Evolutionary conservation across 2,113 vertebrate genomes (phyloP).

Genomic region (Synchiropus splendidus): DNA sequence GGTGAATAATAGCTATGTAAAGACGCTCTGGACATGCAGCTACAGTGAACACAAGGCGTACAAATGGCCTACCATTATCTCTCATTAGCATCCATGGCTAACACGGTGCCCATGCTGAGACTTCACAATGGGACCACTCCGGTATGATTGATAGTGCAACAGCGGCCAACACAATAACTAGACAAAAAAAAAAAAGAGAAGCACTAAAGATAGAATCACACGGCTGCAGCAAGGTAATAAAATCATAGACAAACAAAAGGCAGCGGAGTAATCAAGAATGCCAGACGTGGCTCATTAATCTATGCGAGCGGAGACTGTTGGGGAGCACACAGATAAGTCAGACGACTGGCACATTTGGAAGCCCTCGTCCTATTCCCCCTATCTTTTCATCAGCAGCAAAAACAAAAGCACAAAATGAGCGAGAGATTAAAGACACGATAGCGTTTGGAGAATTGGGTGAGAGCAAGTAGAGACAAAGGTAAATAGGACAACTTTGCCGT

Average conservation of each 20-base stretch:
- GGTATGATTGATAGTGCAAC: constrained; percentile 53
- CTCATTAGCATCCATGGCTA: constrained; percentile 64
- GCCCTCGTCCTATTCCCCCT: constrained; percentile 23
- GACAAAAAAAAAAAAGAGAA: constrained; percentile 23
- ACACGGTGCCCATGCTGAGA: constrained; percentile 43
- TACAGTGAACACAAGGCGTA: constrained; percentile 37
- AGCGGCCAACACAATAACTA: constrained; percentile 41
- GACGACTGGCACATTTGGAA: constrained; percentile 31
- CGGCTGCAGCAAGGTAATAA: constrained; percentile 29
- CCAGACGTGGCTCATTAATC: constrained; percentile 55
- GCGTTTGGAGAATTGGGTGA: constrained; percentile 7
- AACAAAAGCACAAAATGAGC: constrained; percentile 36
- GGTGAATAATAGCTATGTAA: constrained; percentile 19
- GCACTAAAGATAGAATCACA: constrained; percentile 38
- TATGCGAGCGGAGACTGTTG: constrained; percentile 12
- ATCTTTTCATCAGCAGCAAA: constrained; percentile 43
- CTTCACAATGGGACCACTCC: constrained; percentile 46
- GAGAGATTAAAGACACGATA: constrained; percentile 18
- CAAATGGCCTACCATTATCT: constrained; percentile 54
- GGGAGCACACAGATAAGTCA: constrained; percentile 37
- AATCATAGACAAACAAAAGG: constrained; percentile 48
- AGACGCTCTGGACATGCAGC: constrained; percentile 38
- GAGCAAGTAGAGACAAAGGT: constrained; percentile 20
- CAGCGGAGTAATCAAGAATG: constrained; percentile 45
- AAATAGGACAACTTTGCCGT: constrained; percentile 21